These are phyloP conservation scores for Leistus spinibarbis DNA, from an alignment of 2,888 invertebrate genomes.

Conservation along the genomic window DNA sequence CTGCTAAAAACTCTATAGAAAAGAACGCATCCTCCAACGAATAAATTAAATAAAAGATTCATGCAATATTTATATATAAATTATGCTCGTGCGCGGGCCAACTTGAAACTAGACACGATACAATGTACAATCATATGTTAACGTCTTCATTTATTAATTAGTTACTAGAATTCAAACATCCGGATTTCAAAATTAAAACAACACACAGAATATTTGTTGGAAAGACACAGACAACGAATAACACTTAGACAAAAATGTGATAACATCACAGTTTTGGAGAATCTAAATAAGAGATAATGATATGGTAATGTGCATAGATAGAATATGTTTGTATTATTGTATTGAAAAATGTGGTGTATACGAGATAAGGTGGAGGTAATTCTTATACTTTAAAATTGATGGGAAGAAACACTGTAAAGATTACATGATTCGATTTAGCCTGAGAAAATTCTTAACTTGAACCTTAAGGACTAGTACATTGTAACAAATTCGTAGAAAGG, in stretches of 20 bases:
- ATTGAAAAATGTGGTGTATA: neutral
- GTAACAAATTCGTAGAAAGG: too few relatives aligned
- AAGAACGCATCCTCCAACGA: neutral
- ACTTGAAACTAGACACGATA: neutral
- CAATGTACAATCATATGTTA: conserved; percentile 31
- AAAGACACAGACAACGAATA: neutral
- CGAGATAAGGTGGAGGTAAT: neutral
- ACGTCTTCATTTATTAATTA: conserved; percentile 36
- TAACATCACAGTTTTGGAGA: neutral
- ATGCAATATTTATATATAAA: neutral
- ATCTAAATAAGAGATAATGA: neutral
- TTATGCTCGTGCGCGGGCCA: neutral
- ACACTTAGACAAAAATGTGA: conserved; percentile 1
- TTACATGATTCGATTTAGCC: neutral
- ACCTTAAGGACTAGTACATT: too few relatives aligned
- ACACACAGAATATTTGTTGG: neutral
- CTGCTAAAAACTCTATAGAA: neutral
- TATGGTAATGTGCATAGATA: neutral
- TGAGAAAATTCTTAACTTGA: too few relatives aligned
- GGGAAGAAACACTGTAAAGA: neutral
- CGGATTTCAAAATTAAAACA: conserved; percentile 17
- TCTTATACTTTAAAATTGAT: neutral
- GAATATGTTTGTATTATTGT: neutral
- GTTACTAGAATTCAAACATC: conserved; percentile 17
- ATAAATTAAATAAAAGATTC: neutral